Evolutionary conservation across 1,140 invertebrate species (phyloP), one percentile per base, ranked within the genome.

Genomic region (Dendrolimus punctatus): DNA sequence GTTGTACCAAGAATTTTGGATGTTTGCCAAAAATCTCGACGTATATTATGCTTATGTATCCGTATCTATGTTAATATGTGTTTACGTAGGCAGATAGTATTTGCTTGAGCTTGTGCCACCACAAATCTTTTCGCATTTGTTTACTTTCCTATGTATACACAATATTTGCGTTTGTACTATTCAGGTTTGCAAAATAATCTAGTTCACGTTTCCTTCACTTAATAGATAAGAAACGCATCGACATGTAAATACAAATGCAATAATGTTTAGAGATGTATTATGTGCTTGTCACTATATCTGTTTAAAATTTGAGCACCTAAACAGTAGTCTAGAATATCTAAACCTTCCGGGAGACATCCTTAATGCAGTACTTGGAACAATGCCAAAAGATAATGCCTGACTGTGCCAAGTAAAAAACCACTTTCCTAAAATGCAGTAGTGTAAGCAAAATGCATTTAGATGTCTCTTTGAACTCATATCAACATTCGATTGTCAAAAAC

Each of bases 341-440:
- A 45, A 9, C 43, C n/a, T 45, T 45, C 7, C n/a, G 23, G n/a
- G 54, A 59, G 23, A 23, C 23, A 54, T 48, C 58, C 53, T 63
- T 64, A 65, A 68, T 59, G 51, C 66, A 47, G 55, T 59, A 68
- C 52, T 73, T 82, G 80, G 80, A 69, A 5, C 42, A 41, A 5
- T 36, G 73, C 80, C 80, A 79, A 61, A 71, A 73, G 76, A 80
- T 76, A 79, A 73, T 70, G 73, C 70, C 65, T 67, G 55, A 44
- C 62, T 55, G 57, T 64, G 66, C 62, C 60, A 60, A 65, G 68
- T 77, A 65, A 76, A 76, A 75, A 74, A 66, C 57, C 50, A 51
- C 59, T 62, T 60, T 55, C 61, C 46, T 49, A 59, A 60, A 68
- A 52, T 23, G 53, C 52, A 59, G 46, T 61, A 58, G 53, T 67